Evolutionary conservation across 2,888 invertebrate species (phyloP).

Genomic region (Conchocele bisecta): DNA sequence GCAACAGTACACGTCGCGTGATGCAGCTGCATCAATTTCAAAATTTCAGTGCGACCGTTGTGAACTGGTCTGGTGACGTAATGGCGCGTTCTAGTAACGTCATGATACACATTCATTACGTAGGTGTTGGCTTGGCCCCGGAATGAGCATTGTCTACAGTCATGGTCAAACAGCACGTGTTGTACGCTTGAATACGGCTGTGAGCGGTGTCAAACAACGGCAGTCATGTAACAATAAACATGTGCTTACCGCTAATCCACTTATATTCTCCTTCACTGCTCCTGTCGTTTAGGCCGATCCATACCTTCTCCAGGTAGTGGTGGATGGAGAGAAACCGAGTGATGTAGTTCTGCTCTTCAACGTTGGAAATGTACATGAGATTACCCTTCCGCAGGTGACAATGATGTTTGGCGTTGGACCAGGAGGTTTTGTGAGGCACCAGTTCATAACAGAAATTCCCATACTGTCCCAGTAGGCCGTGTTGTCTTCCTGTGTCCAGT

Average conservation of each 20-base stretch:
- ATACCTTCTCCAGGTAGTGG: constrained; percentile 24
- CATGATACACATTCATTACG: too few relatives aligned
- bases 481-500: constrained; percentile 14
- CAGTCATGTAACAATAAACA: background rate
- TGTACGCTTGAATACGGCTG: too few relatives aligned
- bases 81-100: too few relatives aligned
- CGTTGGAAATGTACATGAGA: constrained; percentile 30
- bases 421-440: constrained; percentile 34
- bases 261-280: constrained; percentile 27
- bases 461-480: constrained; percentile 46
- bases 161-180: too few relatives aligned
- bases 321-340: constrained; percentile 23
- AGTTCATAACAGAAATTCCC: constrained; percentile 48
- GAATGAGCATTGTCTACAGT: too few relatives aligned
- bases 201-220: too few relatives aligned
- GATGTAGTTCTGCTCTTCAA: constrained; percentile 42
- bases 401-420: constrained; percentile 43
- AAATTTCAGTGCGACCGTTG: too few relatives aligned
- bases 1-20: too few relatives aligned
- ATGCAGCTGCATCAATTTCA: too few relatives aligned
- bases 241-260: constrained; percentile 43
- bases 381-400: constrained; percentile 26
- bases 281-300: constrained; percentile 44
- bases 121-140: too few relatives aligned
- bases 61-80: too few relatives aligned